Conservation (phyloP, 2,797 vertebrate genomes). For the Microctenopoma lineatum region DNA sequence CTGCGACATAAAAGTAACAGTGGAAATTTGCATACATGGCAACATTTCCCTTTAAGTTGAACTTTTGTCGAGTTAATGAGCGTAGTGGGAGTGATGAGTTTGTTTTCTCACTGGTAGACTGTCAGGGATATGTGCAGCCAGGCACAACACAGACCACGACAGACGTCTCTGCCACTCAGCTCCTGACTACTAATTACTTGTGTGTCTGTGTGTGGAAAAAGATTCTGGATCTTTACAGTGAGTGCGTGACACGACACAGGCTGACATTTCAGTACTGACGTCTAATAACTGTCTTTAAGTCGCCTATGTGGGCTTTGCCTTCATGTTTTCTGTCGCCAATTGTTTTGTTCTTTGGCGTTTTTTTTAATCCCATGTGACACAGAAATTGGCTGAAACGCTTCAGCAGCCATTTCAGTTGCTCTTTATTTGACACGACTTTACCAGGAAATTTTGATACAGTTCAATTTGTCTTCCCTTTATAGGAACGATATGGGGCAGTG, state of each 20-base stretch:
- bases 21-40: background rate
- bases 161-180: conserved; percentile 26
- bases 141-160: background rate
- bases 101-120: background rate
- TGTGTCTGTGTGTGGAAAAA: conserved; percentile 3
- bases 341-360: background rate
- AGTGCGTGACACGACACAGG: conserved; percentile 1
- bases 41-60: background rate
- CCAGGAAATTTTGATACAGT: background rate
- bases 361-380: background rate
- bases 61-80: background rate
- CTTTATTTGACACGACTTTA: conserved; percentile 3
- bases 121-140: background rate
- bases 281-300: conserved; percentile 10
- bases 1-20: background rate
- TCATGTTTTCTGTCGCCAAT: background rate
- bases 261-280: conserved; percentile 25
- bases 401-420: conserved; percentile 5
- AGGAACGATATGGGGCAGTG: conserved; percentile 9
- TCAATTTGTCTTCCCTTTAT: background rate
- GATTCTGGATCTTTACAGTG: conserved; percentile 20
- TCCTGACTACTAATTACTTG: conserved; percentile 55
- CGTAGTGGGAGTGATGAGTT: conserved; percentile 24
- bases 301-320: conserved; percentile 4
- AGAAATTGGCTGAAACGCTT: conserved; percentile 10